Percentiles rank a stretch among this genome's conserved stretches.
phyloP scores from a whole-genome alignment of 2,888 invertebrate species.

The Ochropleura plecta region DNA sequence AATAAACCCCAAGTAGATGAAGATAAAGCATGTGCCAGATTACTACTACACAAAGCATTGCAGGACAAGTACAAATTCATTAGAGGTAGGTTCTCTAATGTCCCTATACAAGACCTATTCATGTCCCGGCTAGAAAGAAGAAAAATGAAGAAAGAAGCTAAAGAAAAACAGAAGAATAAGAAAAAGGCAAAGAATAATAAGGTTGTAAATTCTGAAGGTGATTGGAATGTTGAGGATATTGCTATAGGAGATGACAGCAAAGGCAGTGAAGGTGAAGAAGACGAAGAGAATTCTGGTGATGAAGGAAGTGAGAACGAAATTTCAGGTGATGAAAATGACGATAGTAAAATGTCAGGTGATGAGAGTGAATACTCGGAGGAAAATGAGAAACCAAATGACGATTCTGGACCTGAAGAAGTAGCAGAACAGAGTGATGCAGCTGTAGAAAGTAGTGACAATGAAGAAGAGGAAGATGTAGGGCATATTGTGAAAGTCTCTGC shows the following conservation, averaged over 20 bases:
- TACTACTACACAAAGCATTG: constrained; percentile 83
- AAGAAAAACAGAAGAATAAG: constrained; percentile 80
- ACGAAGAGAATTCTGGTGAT: constrained; percentile 34
- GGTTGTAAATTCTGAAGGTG: constrained; percentile 76
- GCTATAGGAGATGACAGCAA: constrained; percentile 52
- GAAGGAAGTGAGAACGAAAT: constrained; percentile 44
- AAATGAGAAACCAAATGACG: constrained; percentile 35
- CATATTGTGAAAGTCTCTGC: constrained; percentile 15
- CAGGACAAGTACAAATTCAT: constrained; percentile 83
- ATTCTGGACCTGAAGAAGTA: constrained; percentile 28
- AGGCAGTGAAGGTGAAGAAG: constrained; percentile 37
- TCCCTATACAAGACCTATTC: constrained; percentile 84
- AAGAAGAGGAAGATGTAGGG: constrained; percentile 14
- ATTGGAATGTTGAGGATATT: constrained; percentile 80
- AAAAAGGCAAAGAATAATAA: constrained; percentile 73
- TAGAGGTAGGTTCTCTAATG: constrained; percentile 79
- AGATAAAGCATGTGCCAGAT: constrained; percentile 84
- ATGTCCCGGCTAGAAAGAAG: constrained; percentile 85
- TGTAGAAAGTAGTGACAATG: constrained; percentile 28
- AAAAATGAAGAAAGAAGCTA: constrained; percentile 84
- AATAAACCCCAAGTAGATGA: constrained; percentile 82
- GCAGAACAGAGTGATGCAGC: constrained; percentile 14
- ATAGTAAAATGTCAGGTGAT: constrained; percentile 9
- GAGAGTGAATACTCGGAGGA: constrained; percentile 19
- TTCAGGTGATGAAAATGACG: constrained; percentile 50